Percentiles rank a stretch among this genome's conserved stretches.
Evolutionary conservation across 2,113 vertebrate genomes (phyloP).

Genomic region (Manacus vitellinus): DNA sequence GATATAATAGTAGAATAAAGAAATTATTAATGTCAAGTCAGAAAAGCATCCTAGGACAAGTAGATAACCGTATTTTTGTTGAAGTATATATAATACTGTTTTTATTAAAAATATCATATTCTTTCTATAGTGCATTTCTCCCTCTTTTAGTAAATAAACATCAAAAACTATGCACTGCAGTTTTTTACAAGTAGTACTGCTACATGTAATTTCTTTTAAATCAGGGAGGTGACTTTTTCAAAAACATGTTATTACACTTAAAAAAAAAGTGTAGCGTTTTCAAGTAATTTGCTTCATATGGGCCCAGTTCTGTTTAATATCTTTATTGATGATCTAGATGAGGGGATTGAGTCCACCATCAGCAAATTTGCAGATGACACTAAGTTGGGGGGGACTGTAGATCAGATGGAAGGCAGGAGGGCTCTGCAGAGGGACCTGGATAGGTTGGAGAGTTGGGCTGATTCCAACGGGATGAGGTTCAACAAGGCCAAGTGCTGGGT

Average conservation of each 20-base stretch:
- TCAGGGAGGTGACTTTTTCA: not conserved
- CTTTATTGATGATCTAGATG: too few relatives aligned
- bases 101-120: not conserved
- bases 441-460: too few relatives aligned
- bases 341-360: too few relatives aligned
- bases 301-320: too few relatives aligned
- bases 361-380: too few relatives aligned
- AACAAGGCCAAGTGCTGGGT: too few relatives aligned
- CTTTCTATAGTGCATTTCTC: not conserved
- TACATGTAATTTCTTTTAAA: not conserved
- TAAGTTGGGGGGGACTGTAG: too few relatives aligned
- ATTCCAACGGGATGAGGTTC: too few relatives aligned
- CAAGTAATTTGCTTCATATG: not conserved
- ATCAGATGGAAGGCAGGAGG: too few relatives aligned
- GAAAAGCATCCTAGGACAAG: not conserved
- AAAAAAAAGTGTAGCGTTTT: not conserved
- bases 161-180: not conserved
- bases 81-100: not conserved
- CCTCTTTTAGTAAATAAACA: not conserved
- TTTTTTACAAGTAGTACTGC: not conserved
- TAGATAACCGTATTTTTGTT: not conserved
- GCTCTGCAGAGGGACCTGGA: too few relatives aligned
- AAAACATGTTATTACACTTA: not conserved
- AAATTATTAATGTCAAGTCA: not conserved
- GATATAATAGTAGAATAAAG: not conserved